A percentile compares a stretch with the other conserved stretches of the same genome.
Evolutionary conservation across 2,888 invertebrate species (phyloP).

Genomic region (Plagodis pulveraria): DNA sequence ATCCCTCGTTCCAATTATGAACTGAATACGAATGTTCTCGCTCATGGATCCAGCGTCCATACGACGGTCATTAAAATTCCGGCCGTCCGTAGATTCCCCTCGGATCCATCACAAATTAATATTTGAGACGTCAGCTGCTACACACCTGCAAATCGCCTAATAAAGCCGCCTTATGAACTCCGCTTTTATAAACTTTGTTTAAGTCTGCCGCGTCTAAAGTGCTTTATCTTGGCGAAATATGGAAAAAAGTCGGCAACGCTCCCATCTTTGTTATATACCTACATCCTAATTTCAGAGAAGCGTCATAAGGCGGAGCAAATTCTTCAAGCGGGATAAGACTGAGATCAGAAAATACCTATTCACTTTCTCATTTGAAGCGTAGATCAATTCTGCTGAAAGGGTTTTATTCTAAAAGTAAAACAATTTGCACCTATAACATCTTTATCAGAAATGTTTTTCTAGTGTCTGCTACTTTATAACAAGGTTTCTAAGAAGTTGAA

Average conservation of each 20-base stretch:
- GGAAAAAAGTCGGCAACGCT: conserved; percentile 48
- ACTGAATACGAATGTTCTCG: conserved; percentile 58
- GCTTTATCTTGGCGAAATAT: conserved; percentile 51
- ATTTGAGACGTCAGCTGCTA: conserved; percentile 72
- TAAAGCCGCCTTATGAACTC: conserved; percentile 77
- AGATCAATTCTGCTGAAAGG: conserved; percentile 18
- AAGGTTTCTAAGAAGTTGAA: conserved; percentile 26
- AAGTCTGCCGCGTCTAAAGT: conserved; percentile 58
- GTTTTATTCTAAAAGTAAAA: conserved; percentile 23
- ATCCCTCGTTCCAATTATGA: conserved; percentile 68
- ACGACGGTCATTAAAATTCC: conserved; percentile 61
- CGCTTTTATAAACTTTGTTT: conserved; percentile 69
- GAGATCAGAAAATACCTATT: conserved; percentile 35
- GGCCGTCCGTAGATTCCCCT: conserved; percentile 52
- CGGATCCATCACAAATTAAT: conserved; percentile 75
- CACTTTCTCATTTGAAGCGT: conserved; percentile 23
- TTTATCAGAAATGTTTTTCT: conserved; percentile 21
- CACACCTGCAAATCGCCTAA: conserved; percentile 75
- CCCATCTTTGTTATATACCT: conserved; percentile 45
- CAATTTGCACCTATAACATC: conserved; percentile 27
- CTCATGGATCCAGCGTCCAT: conserved; percentile 44
- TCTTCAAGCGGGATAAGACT: conserved; percentile 35
- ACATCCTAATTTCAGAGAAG: conserved; percentile 40
- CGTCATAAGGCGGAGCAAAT: conserved; percentile 37
- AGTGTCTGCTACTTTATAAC: conserved; percentile 8